Percentiles rank a stretch among this genome's conserved stretches.
Evolutionary conservation across 1,140 invertebrate species (phyloP).

Genomic region (Dendrolimus kikuchii): DNA sequence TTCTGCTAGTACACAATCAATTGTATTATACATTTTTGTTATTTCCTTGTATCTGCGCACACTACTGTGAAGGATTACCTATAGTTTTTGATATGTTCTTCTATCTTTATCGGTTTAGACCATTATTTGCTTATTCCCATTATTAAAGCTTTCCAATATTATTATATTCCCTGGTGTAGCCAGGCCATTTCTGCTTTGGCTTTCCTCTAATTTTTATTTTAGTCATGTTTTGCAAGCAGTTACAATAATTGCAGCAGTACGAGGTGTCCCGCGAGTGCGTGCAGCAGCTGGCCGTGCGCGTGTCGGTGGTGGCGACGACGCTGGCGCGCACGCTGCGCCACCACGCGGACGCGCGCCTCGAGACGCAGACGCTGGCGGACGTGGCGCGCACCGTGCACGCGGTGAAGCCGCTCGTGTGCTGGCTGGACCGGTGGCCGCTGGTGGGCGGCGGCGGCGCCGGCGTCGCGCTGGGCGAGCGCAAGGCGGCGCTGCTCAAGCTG

Average conservation of each 20-base stretch:
- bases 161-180: no score
- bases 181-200: no score
- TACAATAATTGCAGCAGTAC: slow-evolving; percentile 91
- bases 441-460: slow-evolving; percentile 72
- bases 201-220: no score
- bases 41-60: no score
- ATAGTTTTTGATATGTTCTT: no score
- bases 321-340: slow-evolving; percentile 79
- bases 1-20: no score
- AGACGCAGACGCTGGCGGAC: slow-evolving; percentile 86
- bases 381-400: slow-evolving; percentile 87
- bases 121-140: no score
- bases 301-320: slow-evolving; percentile 88
- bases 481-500: slow-evolving; percentile 81
- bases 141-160: no score
- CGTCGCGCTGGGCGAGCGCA: slow-evolving; percentile 70
- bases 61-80: no score
- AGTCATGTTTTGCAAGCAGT: no score
- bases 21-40: no score
- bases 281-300: slow-evolving; percentile 87
- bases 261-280: slow-evolving; percentile 92
- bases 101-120: no score
- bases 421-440: slow-evolving; percentile 82
- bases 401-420: slow-evolving; percentile 90
- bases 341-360: slow-evolving; percentile 78